A percentile compares a stretch with the other conserved stretches of the same genome.
phyloP scores from a whole-genome alignment of 2,797 vertebrate genomes.

The Chelonia mydas region DNA sequence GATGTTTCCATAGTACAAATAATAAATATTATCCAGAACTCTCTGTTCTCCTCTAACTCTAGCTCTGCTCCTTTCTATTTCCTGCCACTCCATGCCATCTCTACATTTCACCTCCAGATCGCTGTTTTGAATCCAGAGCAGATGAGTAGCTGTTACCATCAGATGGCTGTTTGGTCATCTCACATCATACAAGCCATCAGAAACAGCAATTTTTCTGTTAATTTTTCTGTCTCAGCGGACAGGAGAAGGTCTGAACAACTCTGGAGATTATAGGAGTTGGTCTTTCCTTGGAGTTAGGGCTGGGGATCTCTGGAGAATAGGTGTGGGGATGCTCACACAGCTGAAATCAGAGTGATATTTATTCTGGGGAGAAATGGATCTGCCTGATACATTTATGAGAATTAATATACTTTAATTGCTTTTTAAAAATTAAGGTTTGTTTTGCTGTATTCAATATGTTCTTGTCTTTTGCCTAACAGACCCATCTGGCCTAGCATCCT shows the following conservation, averaged over 20 bases:
- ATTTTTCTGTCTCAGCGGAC: neutral
- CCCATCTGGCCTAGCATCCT: slow-evolving; percentile 35
- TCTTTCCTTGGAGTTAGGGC: neutral
- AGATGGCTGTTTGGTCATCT: neutral
- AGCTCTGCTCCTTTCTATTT: neutral
- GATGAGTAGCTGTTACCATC: neutral
- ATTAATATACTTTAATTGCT: neutral
- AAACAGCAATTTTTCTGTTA: neutral
- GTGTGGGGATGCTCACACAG: neutral
- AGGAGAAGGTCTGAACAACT: neutral
- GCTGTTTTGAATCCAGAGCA: neutral
- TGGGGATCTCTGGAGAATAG: neutral
- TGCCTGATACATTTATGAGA: neutral
- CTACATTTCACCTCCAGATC: fast-evolving
- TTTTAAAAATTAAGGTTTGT: slow-evolving; percentile 12
- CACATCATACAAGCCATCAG: neutral
- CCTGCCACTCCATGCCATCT: neutral
- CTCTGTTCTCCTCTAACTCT: neutral
- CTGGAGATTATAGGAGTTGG: neutral
- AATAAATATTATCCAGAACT: neutral
- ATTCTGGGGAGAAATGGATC: neutral
- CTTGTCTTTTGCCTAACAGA: slow-evolving; percentile 21
- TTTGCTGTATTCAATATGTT: slow-evolving; percentile 44
- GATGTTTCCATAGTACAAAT: neutral
- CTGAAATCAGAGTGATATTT: neutral